Percentiles rank a stretch among this genome's conserved stretches.
phyloP scores from a whole-genome alignment of 2,888 invertebrate species.

The Boloria euphrosyne region DNA sequence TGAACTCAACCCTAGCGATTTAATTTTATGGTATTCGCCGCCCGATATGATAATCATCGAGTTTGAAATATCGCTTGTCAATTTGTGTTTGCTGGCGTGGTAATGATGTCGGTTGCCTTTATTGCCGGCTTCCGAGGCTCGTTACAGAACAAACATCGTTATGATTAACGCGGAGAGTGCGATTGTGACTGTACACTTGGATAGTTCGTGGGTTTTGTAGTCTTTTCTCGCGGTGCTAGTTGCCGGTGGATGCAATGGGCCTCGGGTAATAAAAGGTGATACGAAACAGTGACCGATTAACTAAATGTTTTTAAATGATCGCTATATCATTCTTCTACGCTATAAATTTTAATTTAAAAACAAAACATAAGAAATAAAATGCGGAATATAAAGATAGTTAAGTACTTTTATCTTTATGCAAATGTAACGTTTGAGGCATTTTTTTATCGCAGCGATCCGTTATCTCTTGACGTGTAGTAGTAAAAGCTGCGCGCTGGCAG shows the following conservation, averaged over 20 bases:
- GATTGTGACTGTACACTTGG: slow-evolving; percentile 44
- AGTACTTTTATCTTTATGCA: slow-evolving; percentile 42
- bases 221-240: slow-evolving; percentile 28
- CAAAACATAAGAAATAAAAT: slow-evolving; percentile 36
- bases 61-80: slow-evolving; percentile 66
- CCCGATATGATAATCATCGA: slow-evolving; percentile 61
- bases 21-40: slow-evolving; percentile 61
- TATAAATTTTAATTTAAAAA: slow-evolving; percentile 38
- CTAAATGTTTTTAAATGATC: slow-evolving; percentile 23
- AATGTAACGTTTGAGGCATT: slow-evolving; percentile 40
- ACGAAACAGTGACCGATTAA: slow-evolving; percentile 25
- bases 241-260: slow-evolving; percentile 22
- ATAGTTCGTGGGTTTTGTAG: slow-evolving; percentile 38
- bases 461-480: slow-evolving; percentile 46
- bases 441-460: slow-evolving; percentile 43
- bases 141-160: slow-evolving; percentile 48
- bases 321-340: slow-evolving; percentile 26
- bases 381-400: slow-evolving; percentile 36
- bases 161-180: slow-evolving; percentile 47
- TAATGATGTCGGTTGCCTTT: slow-evolving; percentile 51
- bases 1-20: slow-evolving; percentile 59
- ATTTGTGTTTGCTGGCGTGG: slow-evolving; percentile 56
- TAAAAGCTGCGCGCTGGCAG: slow-evolving; percentile 40
- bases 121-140: slow-evolving; percentile 55
- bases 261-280: slow-evolving; percentile 29